Conservation (phyloP, 2,888 invertebrate genomes). For the Sarcophaga caerulescens region DNA sequence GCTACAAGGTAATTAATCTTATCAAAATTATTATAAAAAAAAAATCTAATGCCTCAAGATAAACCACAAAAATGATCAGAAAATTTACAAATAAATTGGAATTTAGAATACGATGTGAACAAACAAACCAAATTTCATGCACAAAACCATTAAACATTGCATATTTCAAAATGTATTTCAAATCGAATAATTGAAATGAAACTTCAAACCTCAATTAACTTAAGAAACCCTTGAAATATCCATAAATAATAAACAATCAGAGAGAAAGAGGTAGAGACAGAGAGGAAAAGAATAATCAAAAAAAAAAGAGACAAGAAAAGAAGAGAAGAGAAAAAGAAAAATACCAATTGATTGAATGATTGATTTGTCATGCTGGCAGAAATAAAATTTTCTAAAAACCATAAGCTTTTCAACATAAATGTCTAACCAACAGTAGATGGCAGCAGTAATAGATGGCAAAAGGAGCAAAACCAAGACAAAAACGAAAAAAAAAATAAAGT, state of each 20-base stretch:
- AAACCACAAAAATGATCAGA: constrained; percentile 10
- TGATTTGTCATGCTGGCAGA: constrained; percentile 21
- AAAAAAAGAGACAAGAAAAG: no score
- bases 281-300: no score
- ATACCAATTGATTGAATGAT: constrained; percentile 11
- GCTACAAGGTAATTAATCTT: constrained; percentile 87
- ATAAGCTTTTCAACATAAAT: constrained; percentile 16
- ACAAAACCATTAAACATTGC: neutral
- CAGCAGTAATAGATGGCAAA: neutral
- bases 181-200: neutral
- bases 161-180: neutral
- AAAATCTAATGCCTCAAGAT: neutral
- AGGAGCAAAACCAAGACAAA: neutral
- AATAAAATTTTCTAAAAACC: neutral
- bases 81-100: neutral
- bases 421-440: neutral
- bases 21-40: no score
- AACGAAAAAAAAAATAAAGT: neutral
- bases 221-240: constrained; percentile 20
- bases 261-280: no score
- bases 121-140: neutral
- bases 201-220: constrained; percentile 33
- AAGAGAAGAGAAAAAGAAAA: neutral
- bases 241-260: neutral
- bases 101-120: no score